These are phyloP conservation scores for Blastobasis lacticolella DNA, from an alignment of 2,888 invertebrate species.

Conservation along the genomic window DNA sequence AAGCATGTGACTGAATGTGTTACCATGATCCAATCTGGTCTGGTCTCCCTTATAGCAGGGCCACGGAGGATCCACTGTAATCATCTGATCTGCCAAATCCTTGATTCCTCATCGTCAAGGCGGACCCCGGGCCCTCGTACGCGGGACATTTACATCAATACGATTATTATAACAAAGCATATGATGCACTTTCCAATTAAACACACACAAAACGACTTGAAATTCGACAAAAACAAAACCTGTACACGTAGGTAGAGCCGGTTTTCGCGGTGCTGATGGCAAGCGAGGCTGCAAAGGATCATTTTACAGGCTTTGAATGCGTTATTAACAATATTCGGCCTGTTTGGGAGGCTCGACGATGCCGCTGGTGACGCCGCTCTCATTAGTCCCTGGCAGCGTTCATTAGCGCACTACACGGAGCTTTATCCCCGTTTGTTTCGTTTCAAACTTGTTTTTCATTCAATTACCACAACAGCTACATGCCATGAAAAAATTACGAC, in stretches of 20 bases:
- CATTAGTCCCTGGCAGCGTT: conserved; percentile 50
- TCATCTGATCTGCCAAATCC: no score
- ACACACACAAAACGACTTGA: not conserved
- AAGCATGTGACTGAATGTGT: no score
- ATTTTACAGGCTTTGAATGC: conserved; percentile 3
- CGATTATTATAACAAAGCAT: no score
- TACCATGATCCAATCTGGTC: no score
- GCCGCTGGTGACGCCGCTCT: conserved; percentile 39
- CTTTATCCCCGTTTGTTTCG: conserved; percentile 41
- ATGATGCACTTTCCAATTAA: no score
- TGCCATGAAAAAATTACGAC: no score
- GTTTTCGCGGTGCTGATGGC: conserved; percentile 12
- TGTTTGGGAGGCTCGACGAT: conserved; percentile 43
- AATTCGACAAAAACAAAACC: not conserved
- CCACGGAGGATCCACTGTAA: no score
- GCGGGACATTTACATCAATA: no score
- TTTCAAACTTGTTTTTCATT: conserved; percentile 41
- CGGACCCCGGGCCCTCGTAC: no score
- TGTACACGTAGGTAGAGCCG: not conserved
- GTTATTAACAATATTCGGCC: conserved; percentile 35
- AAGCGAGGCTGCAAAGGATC: not conserved
- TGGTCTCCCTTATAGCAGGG: no score
- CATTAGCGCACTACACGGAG: conserved; percentile 48
- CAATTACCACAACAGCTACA: conserved; percentile 35
- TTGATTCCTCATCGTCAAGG: no score